phyloP scores from a whole-genome alignment of 2,888 invertebrate genomes.

The Lepidocyrtoides sp. region DNA sequence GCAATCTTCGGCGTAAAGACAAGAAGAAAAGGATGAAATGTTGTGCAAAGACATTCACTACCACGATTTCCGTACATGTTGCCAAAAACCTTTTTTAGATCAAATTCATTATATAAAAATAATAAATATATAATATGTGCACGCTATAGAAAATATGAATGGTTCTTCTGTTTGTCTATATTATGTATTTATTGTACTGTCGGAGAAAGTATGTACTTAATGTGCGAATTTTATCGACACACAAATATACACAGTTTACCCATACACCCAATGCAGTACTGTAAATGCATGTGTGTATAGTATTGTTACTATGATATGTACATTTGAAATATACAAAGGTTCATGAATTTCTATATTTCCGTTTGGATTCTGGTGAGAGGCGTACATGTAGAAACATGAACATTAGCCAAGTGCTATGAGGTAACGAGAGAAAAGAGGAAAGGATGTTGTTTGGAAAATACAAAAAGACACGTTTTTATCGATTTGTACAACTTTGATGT shows the following conservation, averaged over 20 bases:
- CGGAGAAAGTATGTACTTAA: neutral
- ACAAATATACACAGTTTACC: neutral
- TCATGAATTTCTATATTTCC: neutral
- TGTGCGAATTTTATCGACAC: neutral
- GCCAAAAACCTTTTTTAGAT: slow-evolving; percentile 7
- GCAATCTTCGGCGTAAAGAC: neutral
- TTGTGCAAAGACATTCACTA: neutral
- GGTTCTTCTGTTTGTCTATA: no score
- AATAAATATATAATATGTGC: neutral
- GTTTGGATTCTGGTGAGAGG: neutral
- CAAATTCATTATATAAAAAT: neutral
- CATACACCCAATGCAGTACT: neutral
- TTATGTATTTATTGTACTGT: no score
- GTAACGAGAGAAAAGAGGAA: neutral
- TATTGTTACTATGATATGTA: neutral
- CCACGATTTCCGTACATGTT: neutral
- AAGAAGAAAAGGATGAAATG: neutral
- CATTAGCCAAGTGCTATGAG: slow-evolving; percentile 2
- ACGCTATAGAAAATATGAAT: neutral
- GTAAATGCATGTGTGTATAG: no score
- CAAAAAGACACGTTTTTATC: slow-evolving; percentile 74
- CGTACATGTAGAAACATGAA: neutral
- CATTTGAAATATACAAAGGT: neutral
- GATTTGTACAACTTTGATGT: slow-evolving; percentile 65
- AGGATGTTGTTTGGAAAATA: slow-evolving; percentile 56